Percentiles rank a stretch among this genome's conserved stretches.
These are phyloP conservation scores for Eriocheir sinensis DNA, from an alignment of 1,140 invertebrate species.

Conservation along the genomic window DNA sequence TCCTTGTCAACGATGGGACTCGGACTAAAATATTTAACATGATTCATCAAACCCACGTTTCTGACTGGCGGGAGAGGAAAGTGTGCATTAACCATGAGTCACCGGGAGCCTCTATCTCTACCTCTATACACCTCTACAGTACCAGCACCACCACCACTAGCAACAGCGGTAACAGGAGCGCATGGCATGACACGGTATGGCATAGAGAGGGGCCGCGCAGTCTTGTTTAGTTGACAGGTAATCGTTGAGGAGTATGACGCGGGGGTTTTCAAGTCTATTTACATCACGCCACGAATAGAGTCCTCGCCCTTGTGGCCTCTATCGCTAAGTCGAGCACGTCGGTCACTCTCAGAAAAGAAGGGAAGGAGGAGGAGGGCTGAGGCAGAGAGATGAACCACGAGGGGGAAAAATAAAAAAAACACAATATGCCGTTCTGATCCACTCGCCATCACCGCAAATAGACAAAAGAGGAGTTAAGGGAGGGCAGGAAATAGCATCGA, in stretches of 20 bases:
- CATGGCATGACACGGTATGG: too few relatives aligned
- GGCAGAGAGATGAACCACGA: too few relatives aligned
- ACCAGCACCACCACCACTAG: neutral
- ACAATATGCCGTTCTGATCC: neutral
- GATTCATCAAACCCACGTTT: constrained; percentile 24
- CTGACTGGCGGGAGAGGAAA: constrained; percentile 19
- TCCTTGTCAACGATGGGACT: constrained; percentile 21
- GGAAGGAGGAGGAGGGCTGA: too few relatives aligned
- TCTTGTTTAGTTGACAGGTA: constrained; percentile 25
- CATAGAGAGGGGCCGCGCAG: too few relatives aligned
- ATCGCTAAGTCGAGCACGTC: neutral
- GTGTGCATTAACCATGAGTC: constrained; percentile 6
- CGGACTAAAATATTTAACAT: neutral
- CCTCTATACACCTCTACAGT: neutral
- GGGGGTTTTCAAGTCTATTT: neutral
- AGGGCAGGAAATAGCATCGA: too few relatives aligned
- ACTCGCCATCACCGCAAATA: neutral
- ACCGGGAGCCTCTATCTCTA: neutral
- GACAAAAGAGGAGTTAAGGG: too few relatives aligned
- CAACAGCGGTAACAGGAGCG: neutral
- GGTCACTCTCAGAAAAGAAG: neutral
- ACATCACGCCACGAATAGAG: neutral
- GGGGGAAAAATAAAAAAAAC: neutral
- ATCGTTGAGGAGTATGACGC: constrained; percentile 14
- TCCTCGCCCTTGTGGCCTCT: neutral